Percentiles rank a stretch among this genome's conserved stretches.
These are phyloP conservation scores for Leucophenga maculata DNA, from an alignment of 2,888 invertebrate genomes.

Conservation along the genomic window DNA sequence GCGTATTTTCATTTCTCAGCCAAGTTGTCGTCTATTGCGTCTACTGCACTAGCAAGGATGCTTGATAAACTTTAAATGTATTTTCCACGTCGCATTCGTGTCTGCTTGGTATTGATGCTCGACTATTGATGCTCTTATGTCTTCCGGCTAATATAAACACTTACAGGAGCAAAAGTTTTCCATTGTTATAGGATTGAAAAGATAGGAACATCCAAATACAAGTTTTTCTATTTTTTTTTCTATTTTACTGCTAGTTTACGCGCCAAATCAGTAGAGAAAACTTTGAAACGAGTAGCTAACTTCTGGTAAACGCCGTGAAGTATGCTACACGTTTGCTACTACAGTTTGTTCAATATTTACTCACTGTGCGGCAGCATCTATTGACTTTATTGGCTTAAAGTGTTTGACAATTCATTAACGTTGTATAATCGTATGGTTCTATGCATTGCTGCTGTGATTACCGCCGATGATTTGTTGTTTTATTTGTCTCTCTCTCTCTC, in stretches of 20 bases:
- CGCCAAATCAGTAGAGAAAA: background rate
- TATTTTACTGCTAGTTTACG: background rate
- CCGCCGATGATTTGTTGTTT: background rate
- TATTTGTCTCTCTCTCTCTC: too few species aligned
- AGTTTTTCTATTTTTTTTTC: background rate
- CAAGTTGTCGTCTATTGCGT: background rate
- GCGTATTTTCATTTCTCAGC: background rate
- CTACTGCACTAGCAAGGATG: constrained; percentile 15
- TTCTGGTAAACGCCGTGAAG: constrained; percentile 17
- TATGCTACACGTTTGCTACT: background rate
- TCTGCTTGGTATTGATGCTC: background rate
- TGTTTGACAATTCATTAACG: constrained; percentile 64
- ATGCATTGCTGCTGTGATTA: constrained; percentile 32
- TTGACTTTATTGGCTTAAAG: constrained; percentile 63
- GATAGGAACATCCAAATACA: background rate
- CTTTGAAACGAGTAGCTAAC: background rate
- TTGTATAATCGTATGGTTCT: constrained; percentile 12
- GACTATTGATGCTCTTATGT: constrained; percentile 52
- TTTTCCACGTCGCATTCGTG: constrained; percentile 64
- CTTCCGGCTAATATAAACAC: constrained; percentile 69
- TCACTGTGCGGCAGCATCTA: constrained; percentile 42
- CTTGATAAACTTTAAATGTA: constrained; percentile 62
- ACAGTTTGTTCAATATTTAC: constrained; percentile 16
- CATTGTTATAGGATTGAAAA: background rate
- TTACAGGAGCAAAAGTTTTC: constrained; percentile 39